Evolutionary conservation across 2,113 vertebrate genomes (phyloP), one percentile per base, ranked within the genome.

Genomic region (Brachyhypopomus gauderio): DNA sequence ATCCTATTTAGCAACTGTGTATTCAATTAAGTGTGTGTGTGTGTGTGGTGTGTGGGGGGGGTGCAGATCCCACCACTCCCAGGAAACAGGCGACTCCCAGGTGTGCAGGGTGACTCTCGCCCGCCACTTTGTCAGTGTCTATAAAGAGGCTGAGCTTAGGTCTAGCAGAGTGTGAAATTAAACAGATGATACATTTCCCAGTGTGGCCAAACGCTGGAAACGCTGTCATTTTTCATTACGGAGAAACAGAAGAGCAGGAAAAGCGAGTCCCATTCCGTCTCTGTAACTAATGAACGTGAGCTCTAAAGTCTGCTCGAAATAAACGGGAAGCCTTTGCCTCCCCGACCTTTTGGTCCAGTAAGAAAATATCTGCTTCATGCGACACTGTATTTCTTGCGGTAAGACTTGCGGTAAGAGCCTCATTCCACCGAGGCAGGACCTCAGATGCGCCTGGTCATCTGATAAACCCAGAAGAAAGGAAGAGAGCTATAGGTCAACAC

Each of bases 101-200:
- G 87, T 90, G 90, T 91, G 90, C 92, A 87, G 83, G 89, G 88
- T 86, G 82, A 80, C 85, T 86, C 85, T 86, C 84, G 81, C 86
- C 75, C 78, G 81, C 88, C 76, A 89, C 89, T 92, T 89, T 90
- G 90, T 92, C 90, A 91, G 88, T 88, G 92, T 92, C 88, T 84
- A 84, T 80, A 88, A 90, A 85, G 89, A 86, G 86, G 89, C 88
- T 85, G 84, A 90, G 90, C 88, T 84, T 80, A 87, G 86, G 86
- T 76, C 81, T 87, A 85, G 85, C 89, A 83, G 83, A 90, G 92
- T 91, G 93, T 94, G 94, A 95, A 94, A 96, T 94, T 89, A 94
- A 95, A 94, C 91, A 93, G 90, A 90, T 82, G 89, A 91, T 91
- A 90, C 90, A 92, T 92, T 89, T 91, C 89, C 89, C 86, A 72